phyloP scores from a whole-genome alignment of 2,888 invertebrate species.

The Teleogryllus oceanicus region DNA sequence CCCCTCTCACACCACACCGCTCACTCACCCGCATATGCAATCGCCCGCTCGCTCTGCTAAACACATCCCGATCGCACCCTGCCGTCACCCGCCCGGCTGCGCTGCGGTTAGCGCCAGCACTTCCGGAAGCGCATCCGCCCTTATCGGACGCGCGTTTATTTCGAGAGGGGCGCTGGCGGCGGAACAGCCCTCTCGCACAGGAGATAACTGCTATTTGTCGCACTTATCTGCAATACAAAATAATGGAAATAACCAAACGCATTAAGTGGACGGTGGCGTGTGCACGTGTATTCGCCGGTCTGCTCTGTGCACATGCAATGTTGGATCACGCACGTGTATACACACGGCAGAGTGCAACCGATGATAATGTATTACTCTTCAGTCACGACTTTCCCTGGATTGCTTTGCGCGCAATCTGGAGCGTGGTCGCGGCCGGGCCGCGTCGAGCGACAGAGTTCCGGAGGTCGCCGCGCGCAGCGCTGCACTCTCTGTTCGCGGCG shows the following conservation, averaged over 20 bases:
- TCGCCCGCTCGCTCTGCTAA: no score
- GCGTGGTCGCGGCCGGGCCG: not conserved
- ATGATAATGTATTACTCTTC: conserved; percentile 9
- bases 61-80: no score
- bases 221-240: not conserved
- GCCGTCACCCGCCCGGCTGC: no score
- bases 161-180: no score
- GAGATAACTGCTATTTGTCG: not conserved
- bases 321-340: not conserved
- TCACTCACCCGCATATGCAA: no score
- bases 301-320: not conserved
- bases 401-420: not conserved
- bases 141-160: no score
- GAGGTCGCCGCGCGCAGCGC: not conserved
- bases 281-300: no score
- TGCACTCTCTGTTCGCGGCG: not conserved
- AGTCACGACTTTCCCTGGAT: not conserved
- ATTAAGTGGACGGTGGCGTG: not conserved
- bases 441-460: not conserved
- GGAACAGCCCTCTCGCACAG: not conserved
- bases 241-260: not conserved
- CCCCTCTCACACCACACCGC: no score
- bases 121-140: no score
- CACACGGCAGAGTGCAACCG: not conserved
- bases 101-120: no score